Evolutionary conservation across 2,113 vertebrate species (phyloP), one percentile per base, ranked within the genome.

Genomic region (Cyanoliseus patagonus): DNA sequence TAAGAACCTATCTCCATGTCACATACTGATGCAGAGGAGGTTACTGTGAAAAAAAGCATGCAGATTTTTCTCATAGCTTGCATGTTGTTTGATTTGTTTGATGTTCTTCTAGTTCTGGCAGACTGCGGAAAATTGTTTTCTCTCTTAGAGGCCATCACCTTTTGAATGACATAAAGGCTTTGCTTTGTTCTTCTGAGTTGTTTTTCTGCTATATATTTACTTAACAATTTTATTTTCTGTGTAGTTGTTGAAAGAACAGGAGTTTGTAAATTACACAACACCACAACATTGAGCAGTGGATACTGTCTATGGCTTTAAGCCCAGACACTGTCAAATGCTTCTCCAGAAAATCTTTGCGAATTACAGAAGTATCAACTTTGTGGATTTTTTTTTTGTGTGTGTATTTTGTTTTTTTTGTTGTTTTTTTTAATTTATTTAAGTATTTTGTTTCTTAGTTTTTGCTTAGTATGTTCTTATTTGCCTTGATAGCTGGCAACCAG

Each of bases 191-290:
- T 95, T 91, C 83, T 59, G 69, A 75, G 94, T 91, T 97, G 95
- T 96, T 98, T 97, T 94, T 97, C 55, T 90, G 63, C 86, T 96
- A 82, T 95, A 52, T 97, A 96, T 98, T 98, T 98, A 97, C 94
- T 97, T 97, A 98, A 95, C 95, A 97, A 95, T 91, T 97, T 97
- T 77, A 83, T 97, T 98, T 94, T 96, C 95, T 94, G 94, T 97
- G 95, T 81, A 98, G 95, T 85, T 98, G 97, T 93, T 97, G 97
- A 98, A 98, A 98, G 98, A 97, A 97, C 87, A 96, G 95, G 98
- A 98, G 97, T 98, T 98, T 97, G 97, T 98, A 97, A 97, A 97
- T 98, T 98, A 97, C 97, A 97, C 96, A 97, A 87, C 82, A 84
- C 94, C 97, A 97, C 96, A 97, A 87, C 82, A 84, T 94, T 96